phyloP scores from a whole-genome alignment of 2,888 invertebrate genomes.

The Macrosoma leucophasiata region DNA sequence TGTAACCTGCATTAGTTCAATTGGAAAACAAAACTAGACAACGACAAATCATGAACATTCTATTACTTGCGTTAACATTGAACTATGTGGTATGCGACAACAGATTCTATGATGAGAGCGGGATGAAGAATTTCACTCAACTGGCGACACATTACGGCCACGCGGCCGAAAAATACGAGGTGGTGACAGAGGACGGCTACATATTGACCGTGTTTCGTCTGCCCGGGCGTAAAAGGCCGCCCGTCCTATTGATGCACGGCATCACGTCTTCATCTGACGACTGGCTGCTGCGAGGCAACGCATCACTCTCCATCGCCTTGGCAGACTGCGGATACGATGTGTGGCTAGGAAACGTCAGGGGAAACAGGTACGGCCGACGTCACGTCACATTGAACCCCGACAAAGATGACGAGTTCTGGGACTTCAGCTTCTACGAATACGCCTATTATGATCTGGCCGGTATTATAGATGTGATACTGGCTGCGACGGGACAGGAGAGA shows the following conservation, averaged over 20 bases:
- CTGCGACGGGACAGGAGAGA: constrained; percentile 56
- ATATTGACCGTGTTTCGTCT: constrained; percentile 33
- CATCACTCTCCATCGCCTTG: constrained; percentile 35
- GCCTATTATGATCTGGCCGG: constrained; percentile 81
- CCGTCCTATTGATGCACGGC: constrained; percentile 37
- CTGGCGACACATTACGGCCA: constrained; percentile 25
- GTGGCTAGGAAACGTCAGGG: constrained; percentile 59
- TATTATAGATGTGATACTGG: constrained; percentile 48
- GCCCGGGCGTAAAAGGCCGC: constrained; percentile 24
- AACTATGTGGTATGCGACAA: too few species aligned
- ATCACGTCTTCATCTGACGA: constrained; percentile 34
- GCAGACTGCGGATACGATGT: constrained; percentile 68
- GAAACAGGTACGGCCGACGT: constrained; percentile 72
- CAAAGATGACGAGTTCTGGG: constrained; percentile 53
- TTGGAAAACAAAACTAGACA: too few species aligned
- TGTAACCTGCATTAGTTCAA: too few species aligned
- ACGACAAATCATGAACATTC: too few species aligned
- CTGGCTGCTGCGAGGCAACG: constrained; percentile 33
- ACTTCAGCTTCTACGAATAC: constrained; percentile 80
- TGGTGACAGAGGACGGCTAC: constrained; percentile 34
- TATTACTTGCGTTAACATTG: too few species aligned
- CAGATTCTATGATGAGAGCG: too few species aligned
- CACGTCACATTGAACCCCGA: constrained; percentile 56
- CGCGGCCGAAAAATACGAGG: constrained; percentile 22
- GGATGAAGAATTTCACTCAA: constrained; percentile 27